A percentile compares a stretch with the other conserved stretches of the same genome.
Conservation (phyloP, 2,113 vertebrate species). For the Periophthalmodon schlosseri region DNA sequence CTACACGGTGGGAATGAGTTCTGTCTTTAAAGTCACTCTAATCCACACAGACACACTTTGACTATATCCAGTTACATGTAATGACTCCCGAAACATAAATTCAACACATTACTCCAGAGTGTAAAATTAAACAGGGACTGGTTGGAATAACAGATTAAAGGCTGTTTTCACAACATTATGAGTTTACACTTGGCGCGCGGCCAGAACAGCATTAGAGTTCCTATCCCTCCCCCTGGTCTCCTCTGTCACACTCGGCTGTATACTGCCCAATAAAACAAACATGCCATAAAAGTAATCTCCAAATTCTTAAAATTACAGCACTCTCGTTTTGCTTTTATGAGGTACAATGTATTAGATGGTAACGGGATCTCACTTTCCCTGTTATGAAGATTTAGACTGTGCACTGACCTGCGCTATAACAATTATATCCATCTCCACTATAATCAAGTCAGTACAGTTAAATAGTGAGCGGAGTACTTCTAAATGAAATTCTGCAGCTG, state of each 20-base stretch:
- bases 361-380: constrained; percentile 50
- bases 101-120: constrained; percentile 37
- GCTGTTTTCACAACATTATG: constrained; percentile 50
- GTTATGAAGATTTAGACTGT: constrained; percentile 18
- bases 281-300: constrained; percentile 52
- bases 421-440: background rate
- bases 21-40: constrained; percentile 46
- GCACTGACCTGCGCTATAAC: constrained; percentile 4
- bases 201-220: constrained; percentile 31
- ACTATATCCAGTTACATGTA: constrained; percentile 39
- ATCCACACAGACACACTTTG: constrained; percentile 15
- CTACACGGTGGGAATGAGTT: constrained; percentile 43
- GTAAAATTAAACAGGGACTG: constrained; percentile 41
- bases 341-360: constrained; percentile 39
- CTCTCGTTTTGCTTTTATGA: constrained; percentile 50
- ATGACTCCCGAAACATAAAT: constrained; percentile 49
- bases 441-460: constrained; percentile 6
- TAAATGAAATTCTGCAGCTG: constrained; percentile 10
- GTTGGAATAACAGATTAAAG: constrained; percentile 50
- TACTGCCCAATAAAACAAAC: constrained; percentile 60
- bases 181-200: constrained; percentile 52
- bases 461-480: background rate
- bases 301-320: constrained; percentile 54
- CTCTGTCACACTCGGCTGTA: constrained; percentile 42
- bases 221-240: constrained; percentile 11